Evolutionary conservation across 2,888 invertebrate genomes (phyloP), one percentile per base, ranked within the genome.

Genomic region (Troides oblongomaculatus): DNA sequence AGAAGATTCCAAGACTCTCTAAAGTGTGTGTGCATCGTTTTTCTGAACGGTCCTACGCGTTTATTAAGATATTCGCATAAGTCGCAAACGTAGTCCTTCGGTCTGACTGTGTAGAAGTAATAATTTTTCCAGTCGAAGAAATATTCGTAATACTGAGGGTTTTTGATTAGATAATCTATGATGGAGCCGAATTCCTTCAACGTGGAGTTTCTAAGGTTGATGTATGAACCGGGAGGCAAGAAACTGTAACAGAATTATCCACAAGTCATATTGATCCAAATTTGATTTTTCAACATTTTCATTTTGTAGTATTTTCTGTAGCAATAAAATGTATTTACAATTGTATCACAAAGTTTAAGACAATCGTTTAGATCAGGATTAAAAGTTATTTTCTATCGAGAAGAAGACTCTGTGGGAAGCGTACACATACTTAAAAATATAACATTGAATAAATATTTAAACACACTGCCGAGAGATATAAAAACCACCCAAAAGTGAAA

Each of bases 81-180:
- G 21, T 84, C 84, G 71, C 91, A 91, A 0, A 91, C 73, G 8
- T 80, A 72, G n/a, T 77, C 74, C 63, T 78, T 82, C 0, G 85
- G 79, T 23, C 76, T 81, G 0, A 78, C 70, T 2, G 78, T 80
- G 69, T 84, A 89, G 72, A 79, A 82, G 60, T 91, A 91, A 66
- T 91, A 83, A 62, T 84, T 83, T 68, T 85, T 90, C 91, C 91
- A 90, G 69, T 90, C 89, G 60, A 90, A 88, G 74, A 91, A 89
- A 57, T 79, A 83, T 4, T 79, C 77, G 72, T 91, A 90, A 58
- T 81, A 82, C 0, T 77, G 72, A 0, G 80, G 81, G 57, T 86
- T 82, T 66, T 79, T 81, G 36, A 89, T 88, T 0, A 90, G 80
- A 61, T 88, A 89, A 71, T 90, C 81, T 0, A 91, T 78, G 0